A percentile compares a stretch with the other conserved stretches of the same genome.
Evolutionary conservation across 2,797 vertebrate genomes (phyloP).

Genomic region (Danio tinwini): DNA sequence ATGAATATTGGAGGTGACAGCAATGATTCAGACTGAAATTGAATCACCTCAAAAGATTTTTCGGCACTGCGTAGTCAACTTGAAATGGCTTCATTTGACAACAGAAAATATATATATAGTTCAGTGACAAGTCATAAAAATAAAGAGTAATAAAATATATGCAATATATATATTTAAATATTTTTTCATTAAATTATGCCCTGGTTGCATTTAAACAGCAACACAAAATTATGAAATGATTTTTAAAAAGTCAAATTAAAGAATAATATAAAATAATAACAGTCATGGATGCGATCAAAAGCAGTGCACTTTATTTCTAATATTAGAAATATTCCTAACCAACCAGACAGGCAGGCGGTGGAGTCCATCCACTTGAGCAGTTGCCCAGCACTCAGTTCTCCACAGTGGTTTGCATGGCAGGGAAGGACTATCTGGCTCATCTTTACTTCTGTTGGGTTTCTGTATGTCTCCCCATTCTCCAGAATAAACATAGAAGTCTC

Average conservation of each 20-base stretch:
- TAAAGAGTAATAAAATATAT: no score
- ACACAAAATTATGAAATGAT: no score
- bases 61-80: not conserved
- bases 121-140: no score
- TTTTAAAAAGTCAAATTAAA: not conserved
- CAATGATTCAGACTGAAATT: constrained; percentile 11
- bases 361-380: constrained; percentile 98
- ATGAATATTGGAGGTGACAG: constrained; percentile 2
- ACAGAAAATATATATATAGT: no score
- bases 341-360: constrained; percentile 93
- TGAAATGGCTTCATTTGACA: not conserved
- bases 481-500: constrained; percentile 64
- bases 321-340: constrained; percentile 37
- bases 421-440: constrained; percentile 98
- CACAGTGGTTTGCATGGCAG: constrained; percentile 90
- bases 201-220: no score
- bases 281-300: not conserved
- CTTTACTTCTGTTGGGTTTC: constrained; percentile 92
- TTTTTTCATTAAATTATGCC: no score
- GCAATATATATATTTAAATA: no score
- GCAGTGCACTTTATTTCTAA: not conserved
- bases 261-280: not conserved
- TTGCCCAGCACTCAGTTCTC: constrained; percentile 89
- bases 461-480: constrained; percentile 72
- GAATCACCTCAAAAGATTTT: not conserved